These are phyloP conservation scores for Taurulus bubalis DNA, from an alignment of 2,113 vertebrate species.

Conservation along the genomic window DNA sequence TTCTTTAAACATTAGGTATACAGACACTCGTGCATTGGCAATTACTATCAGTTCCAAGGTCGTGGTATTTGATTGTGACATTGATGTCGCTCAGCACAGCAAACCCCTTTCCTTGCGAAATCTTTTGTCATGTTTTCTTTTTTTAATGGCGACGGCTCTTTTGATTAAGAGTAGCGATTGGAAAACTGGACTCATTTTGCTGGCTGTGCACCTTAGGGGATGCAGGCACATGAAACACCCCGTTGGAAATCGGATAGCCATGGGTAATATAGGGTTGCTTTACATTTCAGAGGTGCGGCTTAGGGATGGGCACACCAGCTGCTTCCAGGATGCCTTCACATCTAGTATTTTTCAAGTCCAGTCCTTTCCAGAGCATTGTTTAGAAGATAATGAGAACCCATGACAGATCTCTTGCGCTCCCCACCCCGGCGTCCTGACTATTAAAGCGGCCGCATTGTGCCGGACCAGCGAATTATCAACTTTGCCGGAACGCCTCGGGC, in stretches of 20 bases:
- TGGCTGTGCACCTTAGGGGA: conserved; percentile 76
- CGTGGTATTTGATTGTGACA: conserved; percentile 68
- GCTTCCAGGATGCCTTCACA: conserved; percentile 83
- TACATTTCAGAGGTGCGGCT: conserved; percentile 85
- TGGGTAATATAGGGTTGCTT: conserved; percentile 83
- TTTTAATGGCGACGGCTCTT: conserved; percentile 69
- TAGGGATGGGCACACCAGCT: conserved; percentile 71
- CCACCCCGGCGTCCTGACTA: conserved; percentile 79
- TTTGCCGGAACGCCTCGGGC: conserved; percentile 69
- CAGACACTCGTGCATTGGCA: conserved; percentile 47
- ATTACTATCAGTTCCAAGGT: conserved; percentile 69
- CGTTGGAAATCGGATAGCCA: conserved; percentile 79
- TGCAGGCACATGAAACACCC: conserved; percentile 81
- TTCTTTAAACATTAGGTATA: conserved; percentile 10
- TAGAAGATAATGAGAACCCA: conserved; percentile 86
- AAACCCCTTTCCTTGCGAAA: conserved; percentile 52
- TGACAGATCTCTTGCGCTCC: conserved; percentile 80
- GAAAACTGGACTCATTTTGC: conserved; percentile 75
- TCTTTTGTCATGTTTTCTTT: conserved; percentile 57
- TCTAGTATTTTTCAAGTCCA: conserved; percentile 83
- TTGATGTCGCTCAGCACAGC: conserved; percentile 56
- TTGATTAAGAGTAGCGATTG: conserved; percentile 82
- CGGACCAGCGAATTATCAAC: conserved; percentile 75
- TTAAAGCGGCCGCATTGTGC: conserved; percentile 81
- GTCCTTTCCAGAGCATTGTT: conserved; percentile 81